Conservation (phyloP, 2,797 vertebrate genomes). For the Syngnathus rostellatus region DNA sequence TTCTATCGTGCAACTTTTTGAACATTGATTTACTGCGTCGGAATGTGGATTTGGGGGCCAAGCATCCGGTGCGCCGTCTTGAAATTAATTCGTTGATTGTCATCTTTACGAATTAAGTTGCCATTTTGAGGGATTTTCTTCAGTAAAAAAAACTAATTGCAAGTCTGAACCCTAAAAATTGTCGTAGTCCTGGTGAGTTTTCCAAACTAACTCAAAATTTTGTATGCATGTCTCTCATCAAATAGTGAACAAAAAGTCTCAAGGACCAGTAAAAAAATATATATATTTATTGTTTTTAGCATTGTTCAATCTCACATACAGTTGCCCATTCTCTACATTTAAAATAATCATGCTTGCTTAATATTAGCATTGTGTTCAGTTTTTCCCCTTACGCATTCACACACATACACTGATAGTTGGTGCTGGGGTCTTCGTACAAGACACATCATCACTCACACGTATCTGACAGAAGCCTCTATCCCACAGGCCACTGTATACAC, state of each 20-base stretch:
- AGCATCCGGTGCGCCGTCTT: not conserved
- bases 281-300: too few species aligned
- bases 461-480: constrained; percentile 58
- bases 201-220: too few species aligned
- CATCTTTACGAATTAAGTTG: not conserved
- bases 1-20: not conserved
- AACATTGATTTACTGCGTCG: not conserved
- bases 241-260: too few species aligned
- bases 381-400: constrained; percentile 1
- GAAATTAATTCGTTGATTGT: not conserved
- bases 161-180: too few species aligned
- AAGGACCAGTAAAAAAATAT: too few species aligned
- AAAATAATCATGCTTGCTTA: constrained; percentile 1
- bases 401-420: constrained; percentile 30
- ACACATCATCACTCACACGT: constrained; percentile 63
- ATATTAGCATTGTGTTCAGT: constrained; percentile 8
- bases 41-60: not conserved
- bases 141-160: too few species aligned
- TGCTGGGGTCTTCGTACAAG: constrained; percentile 49
- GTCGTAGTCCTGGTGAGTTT: too few species aligned
- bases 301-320: too few species aligned
- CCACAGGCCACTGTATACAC: constrained; percentile 48
- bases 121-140: not conserved
- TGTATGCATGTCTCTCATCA: too few species aligned
- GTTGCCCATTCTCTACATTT: not conserved